These are phyloP conservation scores for Gymnobelideus leadbeateri DNA, from an alignment of 2,113 vertebrate species.

Conservation along the genomic window DNA sequence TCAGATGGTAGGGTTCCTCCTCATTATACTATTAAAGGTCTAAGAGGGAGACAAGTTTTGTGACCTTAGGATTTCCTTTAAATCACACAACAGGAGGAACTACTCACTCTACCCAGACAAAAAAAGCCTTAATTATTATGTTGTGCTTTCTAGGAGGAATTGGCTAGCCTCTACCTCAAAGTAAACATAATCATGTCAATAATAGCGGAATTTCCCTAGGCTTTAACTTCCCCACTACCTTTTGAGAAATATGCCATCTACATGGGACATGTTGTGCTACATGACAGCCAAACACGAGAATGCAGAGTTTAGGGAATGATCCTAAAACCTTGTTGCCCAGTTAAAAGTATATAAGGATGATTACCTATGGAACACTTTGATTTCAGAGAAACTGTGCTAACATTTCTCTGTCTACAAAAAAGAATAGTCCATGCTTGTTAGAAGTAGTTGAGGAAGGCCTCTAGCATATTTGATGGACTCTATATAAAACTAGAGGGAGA, in stretches of 20 bases:
- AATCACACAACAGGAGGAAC: constrained; percentile 24
- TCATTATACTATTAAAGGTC: constrained; percentile 35
- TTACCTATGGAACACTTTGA: background rate
- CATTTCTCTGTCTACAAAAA: constrained; percentile 8
- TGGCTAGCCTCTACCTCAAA: background rate
- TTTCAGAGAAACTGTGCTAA: background rate
- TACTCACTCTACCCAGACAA: background rate
- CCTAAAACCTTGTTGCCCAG: background rate
- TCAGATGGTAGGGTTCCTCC: background rate
- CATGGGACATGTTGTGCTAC: background rate
- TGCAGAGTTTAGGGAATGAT: background rate
- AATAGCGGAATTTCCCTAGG: background rate
- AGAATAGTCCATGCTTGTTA: background rate
- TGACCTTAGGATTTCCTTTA: constrained; percentile 15
- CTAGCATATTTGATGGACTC: background rate
- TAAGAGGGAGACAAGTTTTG: background rate
- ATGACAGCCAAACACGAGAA: background rate
- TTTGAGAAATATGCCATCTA: background rate
- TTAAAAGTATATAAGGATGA: background rate
- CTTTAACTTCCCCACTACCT: constrained; percentile 1
- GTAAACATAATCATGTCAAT: background rate
- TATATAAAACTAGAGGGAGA: background rate
- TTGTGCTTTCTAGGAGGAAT: background rate
- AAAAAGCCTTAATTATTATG: background rate
- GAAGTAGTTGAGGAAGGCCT: background rate